A percentile compares a stretch with the other conserved stretches of the same genome.
These are phyloP conservation scores for Xyrauchen texanus DNA, from an alignment of 2,113 vertebrate species.

Conservation along the genomic window DNA sequence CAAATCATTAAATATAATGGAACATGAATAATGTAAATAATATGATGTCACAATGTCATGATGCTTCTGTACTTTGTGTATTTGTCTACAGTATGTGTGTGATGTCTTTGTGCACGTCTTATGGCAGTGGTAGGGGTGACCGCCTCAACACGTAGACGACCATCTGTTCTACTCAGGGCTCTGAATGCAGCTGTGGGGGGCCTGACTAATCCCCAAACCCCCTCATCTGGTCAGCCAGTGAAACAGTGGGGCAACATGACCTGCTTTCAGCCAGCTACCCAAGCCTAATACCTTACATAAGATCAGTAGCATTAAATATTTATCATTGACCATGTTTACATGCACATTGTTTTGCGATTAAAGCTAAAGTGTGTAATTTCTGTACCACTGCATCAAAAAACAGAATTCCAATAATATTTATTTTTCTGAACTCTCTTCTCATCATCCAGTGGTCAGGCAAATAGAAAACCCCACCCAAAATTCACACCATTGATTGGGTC, in stretches of 20 bases:
- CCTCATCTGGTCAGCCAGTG: conserved; percentile 43
- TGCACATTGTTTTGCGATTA: neutral
- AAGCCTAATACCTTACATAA: conserved; percentile 11
- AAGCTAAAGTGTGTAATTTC: no score
- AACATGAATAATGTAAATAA: conserved; percentile 11
- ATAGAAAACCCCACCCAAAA: no score
- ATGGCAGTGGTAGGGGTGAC: conserved; percentile 35
- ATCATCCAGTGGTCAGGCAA: no score
- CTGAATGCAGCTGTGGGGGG: conserved; percentile 40
- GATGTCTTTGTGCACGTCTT: neutral
- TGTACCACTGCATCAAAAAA: no score
- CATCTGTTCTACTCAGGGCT: conserved; percentile 47
- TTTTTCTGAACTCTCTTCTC: no score
- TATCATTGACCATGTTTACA: neutral
- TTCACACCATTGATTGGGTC: no score
- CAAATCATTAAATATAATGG: conserved; percentile 28
- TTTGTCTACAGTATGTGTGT: neutral
- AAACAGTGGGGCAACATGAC: conserved; percentile 42
- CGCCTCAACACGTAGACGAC: conserved; percentile 39
- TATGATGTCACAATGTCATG: conserved; percentile 37
- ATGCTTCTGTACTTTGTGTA: conserved; percentile 20
- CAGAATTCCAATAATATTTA: no score
- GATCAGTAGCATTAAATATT: neutral
- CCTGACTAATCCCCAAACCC: conserved; percentile 50
- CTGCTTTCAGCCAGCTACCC: conserved; percentile 38